Percentiles rank a stretch among this genome's conserved stretches.
These are phyloP conservation scores for Tipula vernalis DNA, from an alignment of 2,888 invertebrate species.

Conservation along the genomic window DNA sequence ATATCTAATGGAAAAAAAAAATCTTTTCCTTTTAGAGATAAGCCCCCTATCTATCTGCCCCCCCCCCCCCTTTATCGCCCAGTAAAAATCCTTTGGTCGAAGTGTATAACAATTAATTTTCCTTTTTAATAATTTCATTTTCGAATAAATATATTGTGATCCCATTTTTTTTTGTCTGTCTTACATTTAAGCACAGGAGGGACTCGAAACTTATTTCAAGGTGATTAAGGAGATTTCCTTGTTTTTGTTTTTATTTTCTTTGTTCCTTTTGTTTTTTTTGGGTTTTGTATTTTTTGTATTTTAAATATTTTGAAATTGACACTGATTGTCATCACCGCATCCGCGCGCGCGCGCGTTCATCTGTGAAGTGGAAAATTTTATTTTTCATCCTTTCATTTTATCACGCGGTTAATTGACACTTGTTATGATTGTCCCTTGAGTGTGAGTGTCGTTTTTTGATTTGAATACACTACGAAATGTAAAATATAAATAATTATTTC, in stretches of 20 bases:
- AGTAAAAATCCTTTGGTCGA: background rate
- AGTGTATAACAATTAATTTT: background rate
- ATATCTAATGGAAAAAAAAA: background rate
- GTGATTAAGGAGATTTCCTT: background rate
- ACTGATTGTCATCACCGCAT: background rate
- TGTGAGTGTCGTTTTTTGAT: background rate
- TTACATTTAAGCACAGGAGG: background rate
- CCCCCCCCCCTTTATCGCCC: background rate
- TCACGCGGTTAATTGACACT: background rate
- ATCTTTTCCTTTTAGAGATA: background rate
- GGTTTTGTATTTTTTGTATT: background rate
- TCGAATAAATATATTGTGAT: background rate
- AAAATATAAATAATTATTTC: too few relatives aligned
- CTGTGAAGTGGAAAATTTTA: background rate
- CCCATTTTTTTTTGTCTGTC: background rate
- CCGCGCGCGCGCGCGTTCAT: background rate
- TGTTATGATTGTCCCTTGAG: background rate
- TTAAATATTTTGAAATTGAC: background rate
- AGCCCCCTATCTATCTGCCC: background rate
- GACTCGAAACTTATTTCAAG: background rate
- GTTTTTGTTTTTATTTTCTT: background rate
- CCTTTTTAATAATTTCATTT: background rate
- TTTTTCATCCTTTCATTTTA: background rate
- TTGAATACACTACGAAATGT: background rate
- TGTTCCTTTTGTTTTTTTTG: background rate